Evolutionary conservation across 2,797 vertebrate species (phyloP), one percentile per base, ranked within the genome.

Genomic region (Parotocinclus haroldoi): DNA sequence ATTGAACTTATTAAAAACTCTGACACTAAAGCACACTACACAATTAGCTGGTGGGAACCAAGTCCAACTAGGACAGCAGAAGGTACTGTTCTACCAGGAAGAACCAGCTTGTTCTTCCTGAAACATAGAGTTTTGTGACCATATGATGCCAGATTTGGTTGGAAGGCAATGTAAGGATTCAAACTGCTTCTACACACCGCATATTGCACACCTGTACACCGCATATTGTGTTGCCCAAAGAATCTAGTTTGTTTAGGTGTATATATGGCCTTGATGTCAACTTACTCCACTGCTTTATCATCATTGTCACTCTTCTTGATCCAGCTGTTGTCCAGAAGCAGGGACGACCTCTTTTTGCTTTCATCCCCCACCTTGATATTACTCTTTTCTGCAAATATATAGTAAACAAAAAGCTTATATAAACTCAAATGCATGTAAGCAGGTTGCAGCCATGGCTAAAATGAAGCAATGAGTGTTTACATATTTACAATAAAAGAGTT

Each of bases 281-380:
- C 90, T 88, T 66, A 88, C 80, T 82, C 82, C 0, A 83, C 72
- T 74, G 75, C 77, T 86, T 86, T 91, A 55, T 96, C 92, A 45
- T 94, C 93, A 38, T 92, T 87, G 0, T 82, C 81, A 0, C 45
- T 66, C 59, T 75, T 92, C 82, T 81, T 95, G 86, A 99, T 99
- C 96, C 96, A 99, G 79, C 93, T 96, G 82, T 79, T 89, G 77
- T 99, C 96, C 69, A 91, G 89, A 63, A 98, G 83, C 51, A 93
- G 85, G 3, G 84, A 79, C 7, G 89, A 67, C 75, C 85, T 90
- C 78, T 87, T 94, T 81, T 92, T 93, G 70, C 18, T 68, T 1
- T 93, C 92, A 0, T 89, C 89, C 53, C 86, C 68, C 39, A 75
- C 79, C 71, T 86, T 78, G 54, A 72, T 83, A 39, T 78, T 19